These are phyloP conservation scores for Ferdinandea cuprea DNA, from an alignment of 2,888 invertebrate genomes.

Conservation along the genomic window DNA sequence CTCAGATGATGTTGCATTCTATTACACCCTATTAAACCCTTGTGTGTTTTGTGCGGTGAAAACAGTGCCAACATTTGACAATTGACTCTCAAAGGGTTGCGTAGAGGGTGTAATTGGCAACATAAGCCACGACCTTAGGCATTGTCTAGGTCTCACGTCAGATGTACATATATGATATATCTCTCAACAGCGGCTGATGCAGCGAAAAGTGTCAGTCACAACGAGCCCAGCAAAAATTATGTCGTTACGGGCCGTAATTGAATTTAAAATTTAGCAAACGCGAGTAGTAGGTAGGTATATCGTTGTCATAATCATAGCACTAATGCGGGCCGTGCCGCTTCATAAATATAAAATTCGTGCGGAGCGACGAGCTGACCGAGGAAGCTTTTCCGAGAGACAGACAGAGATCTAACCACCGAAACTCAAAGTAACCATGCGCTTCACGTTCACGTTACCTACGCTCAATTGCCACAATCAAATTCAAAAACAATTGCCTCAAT, in stretches of 20 bases:
- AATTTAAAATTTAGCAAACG: slow-evolving; percentile 75
- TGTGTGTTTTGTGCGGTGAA: neutral
- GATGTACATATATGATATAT: too few relatives aligned
- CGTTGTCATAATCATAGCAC: slow-evolving; percentile 60
- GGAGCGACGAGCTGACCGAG: slow-evolving; percentile 13
- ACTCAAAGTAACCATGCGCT: slow-evolving; percentile 76
- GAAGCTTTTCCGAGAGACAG: slow-evolving; percentile 19
- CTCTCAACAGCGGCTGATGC: slow-evolving; percentile 31
- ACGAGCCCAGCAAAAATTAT: slow-evolving; percentile 71
- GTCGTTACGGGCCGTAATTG: slow-evolving; percentile 73
- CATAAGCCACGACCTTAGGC: slow-evolving; percentile 60
- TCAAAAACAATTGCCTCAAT: slow-evolving; percentile 82
- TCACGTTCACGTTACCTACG: slow-evolving; percentile 77
- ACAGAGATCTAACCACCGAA: slow-evolving; percentile 51
- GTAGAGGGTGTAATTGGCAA: slow-evolving; percentile 55
- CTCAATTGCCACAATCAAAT: slow-evolving; percentile 83
- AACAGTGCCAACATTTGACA: slow-evolving; percentile 10
- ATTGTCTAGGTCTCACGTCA: slow-evolving; percentile 36
- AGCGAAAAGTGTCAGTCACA: slow-evolving; percentile 63
- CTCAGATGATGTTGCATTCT: neutral
- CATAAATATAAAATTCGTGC: slow-evolving; percentile 42
- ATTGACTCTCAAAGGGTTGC: slow-evolving; percentile 51
- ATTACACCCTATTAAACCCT: slow-evolving; percentile 1
- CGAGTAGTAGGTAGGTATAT: slow-evolving; percentile 46
- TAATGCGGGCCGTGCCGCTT: slow-evolving; percentile 52